Conservation (phyloP, 2,888 invertebrate genomes). For the Drosophila koepferae region DNA sequence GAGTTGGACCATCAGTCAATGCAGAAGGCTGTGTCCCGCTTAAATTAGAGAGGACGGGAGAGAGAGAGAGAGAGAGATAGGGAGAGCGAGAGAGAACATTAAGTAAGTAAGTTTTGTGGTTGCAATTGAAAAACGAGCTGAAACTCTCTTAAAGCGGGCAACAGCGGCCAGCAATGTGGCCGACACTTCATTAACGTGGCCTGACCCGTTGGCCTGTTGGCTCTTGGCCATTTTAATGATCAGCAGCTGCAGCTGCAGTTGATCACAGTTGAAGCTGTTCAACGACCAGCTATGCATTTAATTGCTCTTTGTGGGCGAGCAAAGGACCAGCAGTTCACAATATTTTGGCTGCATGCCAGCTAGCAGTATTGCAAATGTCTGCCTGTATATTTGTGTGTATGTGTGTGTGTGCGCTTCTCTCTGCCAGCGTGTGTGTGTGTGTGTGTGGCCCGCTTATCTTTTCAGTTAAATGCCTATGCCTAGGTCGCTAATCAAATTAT, state of each 20-base stretch:
- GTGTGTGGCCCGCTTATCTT: conserved; percentile 63
- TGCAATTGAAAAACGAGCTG: conserved; percentile 42
- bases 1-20: conserved; percentile 49
- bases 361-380: conserved; percentile 19
- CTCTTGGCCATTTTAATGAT: conserved; percentile 43
- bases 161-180: conserved; percentile 30
- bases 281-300: conserved; percentile 52
- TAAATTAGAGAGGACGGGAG: conserved; percentile 41
- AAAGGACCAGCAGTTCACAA: conserved; percentile 25
- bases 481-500: conserved; percentile 76
- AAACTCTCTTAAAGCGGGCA: conserved; percentile 36
- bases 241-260: conserved; percentile 43
- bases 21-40: conserved; percentile 12
- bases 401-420: conserved; percentile 9
- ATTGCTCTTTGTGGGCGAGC: conserved; percentile 37
- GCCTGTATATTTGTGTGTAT: conserved; percentile 20
- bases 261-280: conserved; percentile 46
- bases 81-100: conserved; percentile 36
- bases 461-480: conserved; percentile 72
- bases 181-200: conserved; percentile 67
- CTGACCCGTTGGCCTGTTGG: conserved; percentile 13
- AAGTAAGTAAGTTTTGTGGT: conserved; percentile 53
- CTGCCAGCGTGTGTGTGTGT: conserved; percentile 9
- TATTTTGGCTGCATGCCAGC: conserved; percentile 53
- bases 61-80: not conserved